phyloP scores from a whole-genome alignment of 2,797 vertebrate species.

The Peromyscus nudipes region DNA sequence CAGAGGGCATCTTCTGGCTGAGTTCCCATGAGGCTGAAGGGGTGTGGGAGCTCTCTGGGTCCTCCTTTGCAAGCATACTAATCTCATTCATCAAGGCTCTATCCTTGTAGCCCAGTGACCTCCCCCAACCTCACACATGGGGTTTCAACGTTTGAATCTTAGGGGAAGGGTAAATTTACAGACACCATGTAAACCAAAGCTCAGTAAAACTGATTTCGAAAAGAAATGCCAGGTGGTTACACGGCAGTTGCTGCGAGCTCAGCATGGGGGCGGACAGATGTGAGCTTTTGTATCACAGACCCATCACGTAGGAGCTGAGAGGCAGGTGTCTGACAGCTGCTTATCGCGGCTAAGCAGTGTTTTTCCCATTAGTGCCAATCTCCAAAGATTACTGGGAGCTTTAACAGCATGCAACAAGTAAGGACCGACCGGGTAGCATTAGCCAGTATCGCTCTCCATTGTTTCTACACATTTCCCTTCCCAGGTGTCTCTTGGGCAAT shows the following conservation, averaged over 20 bases:
- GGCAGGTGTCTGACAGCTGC: background rate
- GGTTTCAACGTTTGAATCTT: background rate
- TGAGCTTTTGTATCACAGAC: background rate
- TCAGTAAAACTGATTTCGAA: background rate
- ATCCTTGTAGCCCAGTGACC: background rate
- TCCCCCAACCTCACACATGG: background rate
- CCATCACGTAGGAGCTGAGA: background rate
- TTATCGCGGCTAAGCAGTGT: background rate
- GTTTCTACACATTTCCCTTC: background rate
- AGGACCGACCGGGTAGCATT: accelerated
- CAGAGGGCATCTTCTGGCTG: too few species aligned
- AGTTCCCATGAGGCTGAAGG: background rate
- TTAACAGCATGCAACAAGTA: accelerated
- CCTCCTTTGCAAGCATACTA: background rate
- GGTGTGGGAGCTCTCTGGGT: background rate
- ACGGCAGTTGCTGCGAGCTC: background rate
- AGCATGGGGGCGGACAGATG: background rate
- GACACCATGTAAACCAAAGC: background rate
- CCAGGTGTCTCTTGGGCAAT: accelerated
- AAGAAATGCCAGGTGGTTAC: background rate
- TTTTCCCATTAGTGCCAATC: background rate
- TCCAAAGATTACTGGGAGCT: background rate
- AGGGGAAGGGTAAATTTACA: background rate
- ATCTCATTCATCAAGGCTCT: background rate
- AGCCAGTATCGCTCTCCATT: background rate